These are phyloP conservation scores for Erithacus rubecula DNA, from an alignment of 2,797 vertebrate genomes.

Conservation along the genomic window DNA sequence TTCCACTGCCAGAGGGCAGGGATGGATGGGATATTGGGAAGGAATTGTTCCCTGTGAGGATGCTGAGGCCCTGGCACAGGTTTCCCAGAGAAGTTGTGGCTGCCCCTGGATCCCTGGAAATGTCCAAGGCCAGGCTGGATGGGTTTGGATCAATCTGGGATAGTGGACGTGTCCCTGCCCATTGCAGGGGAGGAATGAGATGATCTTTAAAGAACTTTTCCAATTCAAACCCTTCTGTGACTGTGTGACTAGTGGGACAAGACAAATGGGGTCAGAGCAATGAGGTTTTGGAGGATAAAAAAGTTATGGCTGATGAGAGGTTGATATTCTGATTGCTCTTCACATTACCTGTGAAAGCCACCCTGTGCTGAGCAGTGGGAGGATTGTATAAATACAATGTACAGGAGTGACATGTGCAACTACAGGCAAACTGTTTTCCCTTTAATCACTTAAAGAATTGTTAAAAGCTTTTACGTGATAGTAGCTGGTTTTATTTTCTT, in stretches of 20 bases:
- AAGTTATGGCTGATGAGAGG: not conserved
- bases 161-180: not conserved
- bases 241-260: not conserved
- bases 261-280: not conserved
- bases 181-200: fast-evolving
- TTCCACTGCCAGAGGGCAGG: not conserved
- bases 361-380: not conserved
- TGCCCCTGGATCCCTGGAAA: not conserved
- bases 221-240: not conserved
- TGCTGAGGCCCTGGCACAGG: fast-evolving
- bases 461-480: not conserved
- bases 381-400: not conserved
- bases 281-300: not conserved
- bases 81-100: not conserved
- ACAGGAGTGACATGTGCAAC: fast-evolving
- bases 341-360: not conserved
- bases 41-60: fast-evolving
- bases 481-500: not conserved
- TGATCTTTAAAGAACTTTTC: not conserved
- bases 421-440: not conserved
- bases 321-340: not conserved
- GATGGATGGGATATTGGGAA: not conserved
- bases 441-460: not conserved
- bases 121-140: not conserved
- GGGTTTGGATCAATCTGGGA: fast-evolving